Percentiles rank a stretch among this genome's conserved stretches.
These are phyloP conservation scores for Cheirogaleus major DNA, from an alignment of 2,797 vertebrate species.

Conservation along the genomic window DNA sequence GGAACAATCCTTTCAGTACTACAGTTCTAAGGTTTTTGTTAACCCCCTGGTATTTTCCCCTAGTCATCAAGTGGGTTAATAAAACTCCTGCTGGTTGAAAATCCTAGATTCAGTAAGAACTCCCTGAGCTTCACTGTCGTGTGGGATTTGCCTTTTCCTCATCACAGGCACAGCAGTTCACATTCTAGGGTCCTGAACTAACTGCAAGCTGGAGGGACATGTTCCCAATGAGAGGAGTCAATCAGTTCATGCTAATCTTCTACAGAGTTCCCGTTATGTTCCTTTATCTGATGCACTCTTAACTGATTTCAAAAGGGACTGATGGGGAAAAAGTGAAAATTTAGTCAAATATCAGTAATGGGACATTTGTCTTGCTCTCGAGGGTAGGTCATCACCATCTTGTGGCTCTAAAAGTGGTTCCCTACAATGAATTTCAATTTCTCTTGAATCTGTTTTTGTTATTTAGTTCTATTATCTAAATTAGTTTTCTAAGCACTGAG, in stretches of 20 bases:
- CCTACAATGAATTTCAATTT: slow-evolving; percentile 1
- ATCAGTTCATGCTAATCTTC: not conserved
- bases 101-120: not conserved
- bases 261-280: not conserved
- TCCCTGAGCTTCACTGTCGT: not conserved
- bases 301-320: not conserved
- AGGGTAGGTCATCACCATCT: not conserved
- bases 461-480: slow-evolving; percentile 22
- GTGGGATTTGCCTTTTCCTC: not conserved
- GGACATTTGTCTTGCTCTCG: slow-evolving; percentile 1
- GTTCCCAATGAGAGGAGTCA: not conserved
- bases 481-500: slow-evolving; percentile 30
- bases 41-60: not conserved
- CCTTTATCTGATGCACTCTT: not conserved
- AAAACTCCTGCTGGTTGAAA: not conserved
- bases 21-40: not conserved
- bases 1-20: not conserved
- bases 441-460: slow-evolving; percentile 30
- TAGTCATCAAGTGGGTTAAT: not conserved
- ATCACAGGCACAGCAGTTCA: not conserved
- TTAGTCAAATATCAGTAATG: not conserved
- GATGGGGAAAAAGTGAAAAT: not conserved
- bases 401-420: not conserved
- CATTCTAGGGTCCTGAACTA: not conserved
- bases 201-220: not conserved